Conservation (phyloP, 2,888 invertebrate genomes). For the Hyles lineata region DNA sequence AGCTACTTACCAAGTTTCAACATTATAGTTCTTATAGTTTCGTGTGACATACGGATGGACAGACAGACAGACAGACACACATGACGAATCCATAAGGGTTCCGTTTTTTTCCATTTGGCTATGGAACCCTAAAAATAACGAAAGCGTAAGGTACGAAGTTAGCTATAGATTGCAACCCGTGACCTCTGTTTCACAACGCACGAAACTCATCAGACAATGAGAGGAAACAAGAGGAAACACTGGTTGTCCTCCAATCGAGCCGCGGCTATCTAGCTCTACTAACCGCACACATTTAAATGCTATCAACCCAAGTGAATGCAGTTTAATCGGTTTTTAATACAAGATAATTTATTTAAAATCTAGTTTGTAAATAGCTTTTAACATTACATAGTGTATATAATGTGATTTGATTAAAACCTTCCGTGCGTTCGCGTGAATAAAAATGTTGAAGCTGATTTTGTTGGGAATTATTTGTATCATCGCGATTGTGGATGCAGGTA, state of each 20-base stretch:
- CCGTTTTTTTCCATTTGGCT: no score
- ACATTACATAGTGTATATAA: background rate
- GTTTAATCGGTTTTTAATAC: slow-evolving; percentile 12
- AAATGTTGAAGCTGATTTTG: background rate
- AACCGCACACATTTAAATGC: slow-evolving; percentile 3
- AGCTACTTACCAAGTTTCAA: no score
- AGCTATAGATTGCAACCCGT: background rate
- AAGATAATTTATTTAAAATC: background rate
- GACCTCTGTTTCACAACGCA: background rate
- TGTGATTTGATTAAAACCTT: background rate
- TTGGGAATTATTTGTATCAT: background rate
- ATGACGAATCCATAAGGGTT: no score
- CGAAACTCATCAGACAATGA: background rate
- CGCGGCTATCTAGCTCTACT: no score
- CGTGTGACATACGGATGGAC: no score
- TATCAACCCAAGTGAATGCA: background rate
- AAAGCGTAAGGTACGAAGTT: background rate
- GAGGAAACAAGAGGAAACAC: background rate
- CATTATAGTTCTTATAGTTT: no score
- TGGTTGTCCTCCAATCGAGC: background rate
- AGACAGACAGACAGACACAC: no score
- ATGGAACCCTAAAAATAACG: no score
- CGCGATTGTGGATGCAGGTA: background rate
- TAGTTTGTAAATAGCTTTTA: background rate
- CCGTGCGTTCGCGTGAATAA: background rate